Evolutionary conservation across 30 jellyfish, hydroid and myxozoan genomes (phyloP).

Genomic region (Mastigias papua): DNA sequence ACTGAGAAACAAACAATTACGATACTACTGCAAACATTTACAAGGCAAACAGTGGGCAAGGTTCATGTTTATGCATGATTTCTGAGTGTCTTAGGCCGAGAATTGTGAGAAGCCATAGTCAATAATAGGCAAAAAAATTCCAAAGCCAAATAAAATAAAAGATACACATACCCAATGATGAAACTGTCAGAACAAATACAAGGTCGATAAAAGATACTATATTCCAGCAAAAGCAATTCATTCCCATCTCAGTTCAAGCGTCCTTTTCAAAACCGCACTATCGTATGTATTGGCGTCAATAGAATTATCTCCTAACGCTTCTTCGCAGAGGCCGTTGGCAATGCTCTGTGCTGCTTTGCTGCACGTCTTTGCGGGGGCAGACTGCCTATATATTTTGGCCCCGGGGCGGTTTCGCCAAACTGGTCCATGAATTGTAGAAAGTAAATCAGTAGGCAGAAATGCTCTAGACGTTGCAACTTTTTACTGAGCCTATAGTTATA

Average conservation of each 20-base stretch:
- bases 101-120: background rate
- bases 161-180: constrained; percentile 7
- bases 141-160: background rate
- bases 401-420: too few relatives aligned
- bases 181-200: background rate
- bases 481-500: too few relatives aligned
- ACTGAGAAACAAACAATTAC: background rate
- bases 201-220: constrained; percentile 17
- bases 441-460: too few relatives aligned
- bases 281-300: constrained; percentile 31
- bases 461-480: too few relatives aligned
- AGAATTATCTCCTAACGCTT: constrained; percentile 7
- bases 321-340: constrained; percentile 26
- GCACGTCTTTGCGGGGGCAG: constrained; percentile 9
- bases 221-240: background rate
- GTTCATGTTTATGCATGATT: background rate
- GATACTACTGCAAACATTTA: background rate
- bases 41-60: constrained; percentile 17
- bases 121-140: background rate
- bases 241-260: background rate
- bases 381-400: too few relatives aligned
- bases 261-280: background rate
- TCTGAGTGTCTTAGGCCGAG: background rate
- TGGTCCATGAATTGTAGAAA: too few relatives aligned
- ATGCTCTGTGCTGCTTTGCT: background rate